Conservation (phyloP, 1,140 invertebrate genomes). For the Contarinia nasturtii region DNA sequence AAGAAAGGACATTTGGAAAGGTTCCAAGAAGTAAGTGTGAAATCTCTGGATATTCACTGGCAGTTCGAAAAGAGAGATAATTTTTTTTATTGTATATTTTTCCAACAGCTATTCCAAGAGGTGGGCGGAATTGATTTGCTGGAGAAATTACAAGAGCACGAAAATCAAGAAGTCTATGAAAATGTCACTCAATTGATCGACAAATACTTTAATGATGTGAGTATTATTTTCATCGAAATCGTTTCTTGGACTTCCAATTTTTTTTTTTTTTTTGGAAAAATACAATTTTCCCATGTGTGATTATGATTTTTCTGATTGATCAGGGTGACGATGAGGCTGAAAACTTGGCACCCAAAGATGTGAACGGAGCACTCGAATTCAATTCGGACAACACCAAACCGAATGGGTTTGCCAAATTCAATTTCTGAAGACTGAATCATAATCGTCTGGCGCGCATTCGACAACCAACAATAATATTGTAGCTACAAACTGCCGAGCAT, state of each 20-base stretch:
- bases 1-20: conserved; percentile 57
- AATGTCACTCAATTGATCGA: conserved; percentile 67
- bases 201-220: conserved; percentile 39
- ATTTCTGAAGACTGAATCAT: too few relatives aligned
- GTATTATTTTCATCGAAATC: too few relatives aligned
- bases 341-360: conserved; percentile 19
- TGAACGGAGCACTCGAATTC: conserved; percentile 19
- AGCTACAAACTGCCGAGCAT: too few relatives aligned
- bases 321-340: conserved; percentile 25
- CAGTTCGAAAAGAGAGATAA: too few relatives aligned
- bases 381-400: conserved; percentile 1
- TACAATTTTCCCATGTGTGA: too few relatives aligned
- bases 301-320: conserved; percentile 13
- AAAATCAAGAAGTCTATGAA: conserved; percentile 89
- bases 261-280: too few relatives aligned
- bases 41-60: too few relatives aligned
- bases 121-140: conserved; percentile 82
- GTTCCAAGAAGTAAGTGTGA: too few relatives aligned
- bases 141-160: conserved; percentile 81
- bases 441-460: too few relatives aligned
- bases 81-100: too few relatives aligned
- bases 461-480: too few relatives aligned
- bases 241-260: too few relatives aligned
- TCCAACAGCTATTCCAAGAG: conserved; percentile 41
- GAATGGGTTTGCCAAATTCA: background rate